These are phyloP conservation scores for Hydropsyche tenuis DNA, from an alignment of 1,140 invertebrate genomes.

Conservation along the genomic window DNA sequence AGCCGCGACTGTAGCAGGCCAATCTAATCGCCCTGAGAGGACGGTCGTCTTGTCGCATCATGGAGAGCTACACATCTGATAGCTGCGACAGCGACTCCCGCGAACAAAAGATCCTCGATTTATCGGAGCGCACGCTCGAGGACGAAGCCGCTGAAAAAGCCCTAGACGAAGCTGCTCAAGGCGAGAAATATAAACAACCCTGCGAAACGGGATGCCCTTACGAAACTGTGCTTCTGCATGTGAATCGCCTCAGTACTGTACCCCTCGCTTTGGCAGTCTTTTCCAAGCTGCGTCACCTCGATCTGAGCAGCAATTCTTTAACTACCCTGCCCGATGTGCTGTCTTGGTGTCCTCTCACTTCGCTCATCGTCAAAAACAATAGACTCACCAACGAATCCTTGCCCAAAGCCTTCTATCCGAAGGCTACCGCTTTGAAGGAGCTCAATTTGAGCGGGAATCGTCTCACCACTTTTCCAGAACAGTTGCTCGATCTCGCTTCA, in stretches of 20 bases:
- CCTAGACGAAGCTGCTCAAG: conserved; percentile 58
- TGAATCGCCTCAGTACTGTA: conserved; percentile 69
- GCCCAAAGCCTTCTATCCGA: conserved; percentile 79
- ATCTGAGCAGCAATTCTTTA: conserved; percentile 89
- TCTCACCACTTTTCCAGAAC: conserved; percentile 82
- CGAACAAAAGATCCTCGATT: conserved; percentile 72
- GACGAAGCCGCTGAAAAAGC: conserved; percentile 64
- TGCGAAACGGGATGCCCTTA: conserved; percentile 52
- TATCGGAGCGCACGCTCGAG: conserved; percentile 72
- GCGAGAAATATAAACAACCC: conserved; percentile 38
- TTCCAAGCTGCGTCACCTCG: conserved; percentile 74
- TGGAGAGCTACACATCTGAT: conserved; percentile 81
- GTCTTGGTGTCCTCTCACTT: conserved; percentile 73
- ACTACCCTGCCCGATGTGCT: conserved; percentile 77
- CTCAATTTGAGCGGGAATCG: conserved; percentile 93
- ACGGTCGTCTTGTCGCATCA: no score
- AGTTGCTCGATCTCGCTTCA: conserved; percentile 78
- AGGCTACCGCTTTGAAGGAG: conserved; percentile 71
- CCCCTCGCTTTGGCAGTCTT: conserved; percentile 68
- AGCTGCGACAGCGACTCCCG: conserved; percentile 77
- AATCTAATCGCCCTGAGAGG: no score
- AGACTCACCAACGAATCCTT: conserved; percentile 78
- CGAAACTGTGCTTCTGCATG: conserved; percentile 74
- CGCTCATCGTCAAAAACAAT: conserved; percentile 89
- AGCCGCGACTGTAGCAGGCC: no score